A percentile compares a stretch with the other conserved stretches of the same genome.
Conservation (phyloP, 2,888 invertebrate species). For the Tachystola acroxantha region DNA sequence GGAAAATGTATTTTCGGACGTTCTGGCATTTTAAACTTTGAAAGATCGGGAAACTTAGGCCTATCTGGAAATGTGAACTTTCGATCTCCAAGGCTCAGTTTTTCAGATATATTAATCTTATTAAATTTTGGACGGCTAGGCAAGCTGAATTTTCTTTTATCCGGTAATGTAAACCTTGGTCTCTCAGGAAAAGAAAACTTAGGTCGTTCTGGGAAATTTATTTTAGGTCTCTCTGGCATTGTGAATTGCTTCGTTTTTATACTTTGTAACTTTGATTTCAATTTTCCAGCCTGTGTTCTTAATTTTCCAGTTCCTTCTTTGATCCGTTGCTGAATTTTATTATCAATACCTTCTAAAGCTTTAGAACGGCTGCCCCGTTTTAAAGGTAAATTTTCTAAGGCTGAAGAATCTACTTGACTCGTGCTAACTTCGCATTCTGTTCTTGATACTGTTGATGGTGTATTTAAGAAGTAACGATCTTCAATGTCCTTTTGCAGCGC, state of each 20-base stretch:
- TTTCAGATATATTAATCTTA: constrained; percentile 69
- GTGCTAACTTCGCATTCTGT: constrained; percentile 82
- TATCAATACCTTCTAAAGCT: constrained; percentile 68
- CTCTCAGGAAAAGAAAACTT: constrained; percentile 76
- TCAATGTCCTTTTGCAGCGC: constrained; percentile 81
- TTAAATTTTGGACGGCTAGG: constrained; percentile 79
- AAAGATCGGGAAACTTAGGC: constrained; percentile 75
- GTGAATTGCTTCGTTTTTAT: constrained; percentile 77
- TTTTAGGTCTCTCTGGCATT: constrained; percentile 76
- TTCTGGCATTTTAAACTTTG: constrained; percentile 79
- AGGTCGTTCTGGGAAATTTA: constrained; percentile 78
- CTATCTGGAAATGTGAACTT: constrained; percentile 81
- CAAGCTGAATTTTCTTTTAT: constrained; percentile 81
- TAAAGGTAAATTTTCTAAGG: constrained; percentile 80
- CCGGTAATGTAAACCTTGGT: constrained; percentile 77
- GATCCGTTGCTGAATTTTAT: constrained; percentile 81
- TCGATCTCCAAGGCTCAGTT: constrained; percentile 74
- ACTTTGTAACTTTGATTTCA: constrained; percentile 82
- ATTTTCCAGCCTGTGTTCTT: constrained; percentile 83
- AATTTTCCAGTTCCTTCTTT: constrained; percentile 84
- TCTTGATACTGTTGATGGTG: constrained; percentile 78
- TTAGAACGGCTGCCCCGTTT: constrained; percentile 77
- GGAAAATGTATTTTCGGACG: constrained; percentile 81
- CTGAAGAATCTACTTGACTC: constrained; percentile 83
- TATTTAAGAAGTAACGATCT: constrained; percentile 79